phyloP scores from a whole-genome alignment of 2,888 invertebrate genomes.

The Diloba caeruleocephala region DNA sequence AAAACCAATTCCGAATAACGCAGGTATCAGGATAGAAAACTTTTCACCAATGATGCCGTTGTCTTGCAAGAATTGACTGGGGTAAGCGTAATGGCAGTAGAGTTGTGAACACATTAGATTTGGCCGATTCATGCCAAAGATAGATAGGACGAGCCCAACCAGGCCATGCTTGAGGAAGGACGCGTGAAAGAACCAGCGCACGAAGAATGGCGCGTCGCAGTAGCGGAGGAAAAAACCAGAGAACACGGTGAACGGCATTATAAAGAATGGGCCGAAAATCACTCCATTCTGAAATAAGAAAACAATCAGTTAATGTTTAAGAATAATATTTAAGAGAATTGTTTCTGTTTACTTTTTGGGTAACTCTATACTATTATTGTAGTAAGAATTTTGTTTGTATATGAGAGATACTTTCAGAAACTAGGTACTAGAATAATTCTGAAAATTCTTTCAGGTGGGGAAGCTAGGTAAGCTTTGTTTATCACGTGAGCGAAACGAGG shows the following conservation, averaged over 20 bases:
- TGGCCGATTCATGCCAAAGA: constrained; percentile 94
- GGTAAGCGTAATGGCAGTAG: constrained; percentile 93
- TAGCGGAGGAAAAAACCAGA: constrained; percentile 97
- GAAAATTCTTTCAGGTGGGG: no score
- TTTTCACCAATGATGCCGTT: constrained; percentile 91
- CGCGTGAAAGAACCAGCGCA: constrained; percentile 95
- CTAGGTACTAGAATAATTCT: no score
- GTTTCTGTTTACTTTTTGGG: no score
- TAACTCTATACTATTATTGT: no score
- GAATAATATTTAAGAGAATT: no score
- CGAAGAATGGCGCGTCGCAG: constrained; percentile 93
- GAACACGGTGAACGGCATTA: constrained; percentile 96
- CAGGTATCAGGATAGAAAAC: constrained; percentile 91
- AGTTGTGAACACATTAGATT: constrained; percentile 92
- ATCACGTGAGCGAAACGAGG: no score
- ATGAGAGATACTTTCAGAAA: no score
- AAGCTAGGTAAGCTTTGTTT: no score
- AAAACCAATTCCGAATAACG: constrained; percentile 91
- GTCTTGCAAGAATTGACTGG: constrained; percentile 92
- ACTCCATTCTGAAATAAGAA: constrained; percentile 93
- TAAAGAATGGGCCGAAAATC: constrained; percentile 95
- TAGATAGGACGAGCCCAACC: constrained; percentile 94
- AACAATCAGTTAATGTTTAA: neutral
- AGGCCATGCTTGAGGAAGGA: constrained; percentile 97
- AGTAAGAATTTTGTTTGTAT: no score